phyloP scores from a whole-genome alignment of 2,113 vertebrate species.

The Eubucco bourcierii region DNA sequence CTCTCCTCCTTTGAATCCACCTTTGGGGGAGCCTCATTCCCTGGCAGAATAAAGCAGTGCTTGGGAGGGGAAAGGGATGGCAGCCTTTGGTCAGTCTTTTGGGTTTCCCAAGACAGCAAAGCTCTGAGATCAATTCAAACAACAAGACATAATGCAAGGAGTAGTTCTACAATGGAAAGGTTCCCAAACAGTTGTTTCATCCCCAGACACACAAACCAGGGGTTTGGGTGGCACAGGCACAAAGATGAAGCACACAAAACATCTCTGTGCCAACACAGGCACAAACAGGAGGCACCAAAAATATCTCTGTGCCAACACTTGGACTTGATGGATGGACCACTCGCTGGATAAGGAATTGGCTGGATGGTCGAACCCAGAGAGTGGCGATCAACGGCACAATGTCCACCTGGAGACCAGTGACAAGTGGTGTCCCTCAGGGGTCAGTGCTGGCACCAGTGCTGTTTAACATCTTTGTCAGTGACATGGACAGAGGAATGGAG shows the following conservation, averaged over 20 bases:
- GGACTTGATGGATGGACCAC: too few species aligned
- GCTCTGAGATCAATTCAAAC: background rate
- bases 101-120: background rate
- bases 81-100: background rate
- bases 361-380: too few species aligned
- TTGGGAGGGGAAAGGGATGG: background rate
- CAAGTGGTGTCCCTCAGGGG: too few species aligned
- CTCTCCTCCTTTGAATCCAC: background rate
- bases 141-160: background rate
- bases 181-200: background rate
- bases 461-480: too few species aligned
- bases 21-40: background rate
- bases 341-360: too few species aligned
- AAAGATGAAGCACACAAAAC: accelerated
- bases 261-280: too few species aligned
- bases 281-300: background rate
- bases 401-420: too few species aligned
- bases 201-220: background rate
- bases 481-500: too few species aligned
- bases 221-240: too few species aligned
- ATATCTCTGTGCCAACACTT: background rate
- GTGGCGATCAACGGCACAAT: too few species aligned
- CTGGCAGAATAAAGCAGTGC: background rate
- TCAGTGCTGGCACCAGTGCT: too few species aligned
- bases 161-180: accelerated